These are phyloP conservation scores for Numenius arquata DNA, from an alignment of 2,113 vertebrate genomes.

Conservation along the genomic window DNA sequence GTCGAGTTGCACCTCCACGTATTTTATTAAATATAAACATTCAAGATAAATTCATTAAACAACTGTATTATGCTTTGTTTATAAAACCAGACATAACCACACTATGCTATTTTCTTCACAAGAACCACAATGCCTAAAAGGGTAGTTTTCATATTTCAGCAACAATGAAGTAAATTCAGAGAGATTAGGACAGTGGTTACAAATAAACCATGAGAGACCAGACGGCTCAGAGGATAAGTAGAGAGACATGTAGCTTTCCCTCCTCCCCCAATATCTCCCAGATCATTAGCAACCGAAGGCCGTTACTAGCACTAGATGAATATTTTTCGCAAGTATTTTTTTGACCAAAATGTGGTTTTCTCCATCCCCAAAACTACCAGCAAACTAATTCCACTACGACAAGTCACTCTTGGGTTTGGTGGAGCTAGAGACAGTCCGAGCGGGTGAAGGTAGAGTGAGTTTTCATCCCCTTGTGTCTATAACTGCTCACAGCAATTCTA, in stretches of 20 bases:
- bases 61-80: neutral
- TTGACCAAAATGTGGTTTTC: neutral
- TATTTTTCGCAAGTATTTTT: neutral
- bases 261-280: neutral
- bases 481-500: neutral
- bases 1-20: rapidly evolving
- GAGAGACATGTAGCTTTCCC: neutral
- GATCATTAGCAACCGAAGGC: neutral
- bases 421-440: neutral
- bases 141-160: neutral
- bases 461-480: neutral
- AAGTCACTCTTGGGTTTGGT: neutral
- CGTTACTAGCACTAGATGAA: neutral
- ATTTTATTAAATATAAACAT: neutral
- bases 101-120: neutral
- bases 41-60: neutral
- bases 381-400: neutral
- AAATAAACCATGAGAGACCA: neutral
- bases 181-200: neutral
- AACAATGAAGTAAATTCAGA: neutral
- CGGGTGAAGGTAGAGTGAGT: rapidly evolving
- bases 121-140: neutral
- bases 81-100: neutral
- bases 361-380: neutral
- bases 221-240: neutral